These are phyloP conservation scores for Boloria euphrosyne DNA, from an alignment of 2,888 invertebrate genomes.

Conservation along the genomic window DNA sequence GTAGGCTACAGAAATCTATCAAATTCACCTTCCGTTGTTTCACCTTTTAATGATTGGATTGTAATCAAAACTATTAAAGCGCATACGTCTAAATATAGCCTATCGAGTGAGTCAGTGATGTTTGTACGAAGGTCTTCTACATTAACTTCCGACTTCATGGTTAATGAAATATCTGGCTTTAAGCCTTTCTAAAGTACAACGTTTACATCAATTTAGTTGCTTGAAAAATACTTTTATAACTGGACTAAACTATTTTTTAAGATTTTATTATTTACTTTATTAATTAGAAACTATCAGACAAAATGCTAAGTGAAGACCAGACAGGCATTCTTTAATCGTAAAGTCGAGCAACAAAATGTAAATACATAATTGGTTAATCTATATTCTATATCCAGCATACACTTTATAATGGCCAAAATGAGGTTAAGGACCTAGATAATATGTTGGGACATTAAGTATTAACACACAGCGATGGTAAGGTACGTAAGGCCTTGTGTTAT, in stretches of 20 bases:
- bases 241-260: no score
- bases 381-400: no score
- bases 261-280: no score
- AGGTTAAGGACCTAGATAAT: no score
- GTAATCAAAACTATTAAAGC: slow-evolving; percentile 34
- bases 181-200: slow-evolving; percentile 17
- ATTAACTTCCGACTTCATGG: slow-evolving; percentile 43
- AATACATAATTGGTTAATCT: no score
- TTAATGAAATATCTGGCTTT: slow-evolving; percentile 31
- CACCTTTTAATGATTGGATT: slow-evolving; percentile 11
- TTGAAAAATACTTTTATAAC: background rate
- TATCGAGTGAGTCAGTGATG: slow-evolving; percentile 36
- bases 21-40: background rate
- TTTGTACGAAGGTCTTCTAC: slow-evolving; percentile 42
- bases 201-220: background rate
- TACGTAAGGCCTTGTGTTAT: no score
- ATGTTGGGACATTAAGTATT: no score
- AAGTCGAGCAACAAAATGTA: background rate
- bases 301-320: no score
- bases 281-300: no score
- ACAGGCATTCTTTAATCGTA: background rate
- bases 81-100: slow-evolving; percentile 39
- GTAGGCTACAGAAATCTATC: no score
- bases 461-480: no score
- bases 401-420: no score